Conservation (phyloP, 2,888 invertebrate species). For the Timandra comae region DNA sequence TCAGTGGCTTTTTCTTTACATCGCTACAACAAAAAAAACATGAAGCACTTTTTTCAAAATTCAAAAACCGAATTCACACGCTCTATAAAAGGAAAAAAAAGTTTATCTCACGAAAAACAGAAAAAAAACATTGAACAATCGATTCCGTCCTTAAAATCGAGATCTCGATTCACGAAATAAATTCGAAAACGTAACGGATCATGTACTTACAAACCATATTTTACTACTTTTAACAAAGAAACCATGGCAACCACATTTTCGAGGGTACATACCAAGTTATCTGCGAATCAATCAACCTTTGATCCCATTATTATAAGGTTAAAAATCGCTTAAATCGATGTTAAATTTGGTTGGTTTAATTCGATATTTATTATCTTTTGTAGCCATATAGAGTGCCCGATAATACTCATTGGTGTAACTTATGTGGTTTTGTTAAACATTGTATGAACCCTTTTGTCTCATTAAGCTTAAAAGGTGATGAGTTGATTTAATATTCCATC, state of each 20-base stretch:
- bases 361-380: slow-evolving; percentile 58
- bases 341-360: slow-evolving; percentile 28
- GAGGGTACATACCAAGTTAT: slow-evolving; percentile 11
- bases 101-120: slow-evolving; percentile 2
- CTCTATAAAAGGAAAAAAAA: neutral
- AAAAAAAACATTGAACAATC: slow-evolving; percentile 21
- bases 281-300: slow-evolving; percentile 1
- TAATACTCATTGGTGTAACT: slow-evolving; percentile 61
- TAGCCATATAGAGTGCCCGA: slow-evolving; percentile 54
- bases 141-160: slow-evolving; percentile 28
- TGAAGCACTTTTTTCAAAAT: too few relatives aligned
- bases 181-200: slow-evolving; percentile 30
- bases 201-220: slow-evolving; percentile 25
- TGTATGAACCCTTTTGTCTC: slow-evolving; percentile 64
- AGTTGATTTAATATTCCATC: slow-evolving; percentile 49
- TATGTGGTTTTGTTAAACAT: slow-evolving; percentile 52
- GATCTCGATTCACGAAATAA: slow-evolving; percentile 34
- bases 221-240: slow-evolving; percentile 26
- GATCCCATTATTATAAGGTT: slow-evolving; percentile 9
- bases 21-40: too few relatives aligned
- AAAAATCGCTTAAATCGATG: slow-evolving; percentile 7
- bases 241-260: slow-evolving; percentile 26
- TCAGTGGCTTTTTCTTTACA: too few relatives aligned
- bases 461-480: slow-evolving; percentile 58
- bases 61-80: too few relatives aligned